Evolutionary conservation across 2,888 invertebrate species (phyloP).

Genomic region (Eilema sororculum): DNA sequence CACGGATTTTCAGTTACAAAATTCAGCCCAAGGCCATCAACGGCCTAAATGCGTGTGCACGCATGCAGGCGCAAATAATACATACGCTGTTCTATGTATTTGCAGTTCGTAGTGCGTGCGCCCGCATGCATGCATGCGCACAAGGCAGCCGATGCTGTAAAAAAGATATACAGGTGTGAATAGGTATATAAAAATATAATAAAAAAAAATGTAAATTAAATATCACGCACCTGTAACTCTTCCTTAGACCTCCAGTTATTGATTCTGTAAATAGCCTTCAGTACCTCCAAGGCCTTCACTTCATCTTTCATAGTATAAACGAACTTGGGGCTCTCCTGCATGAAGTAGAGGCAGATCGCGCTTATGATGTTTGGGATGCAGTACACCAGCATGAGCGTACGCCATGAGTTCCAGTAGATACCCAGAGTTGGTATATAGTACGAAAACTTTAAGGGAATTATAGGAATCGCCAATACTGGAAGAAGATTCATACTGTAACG

Average conservation of each 20-base stretch:
- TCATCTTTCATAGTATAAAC: conserved; percentile 87
- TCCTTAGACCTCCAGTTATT: conserved; percentile 59
- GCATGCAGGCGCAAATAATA: no score
- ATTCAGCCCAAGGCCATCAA: background rate
- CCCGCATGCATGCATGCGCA: no score
- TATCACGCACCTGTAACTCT: conserved; percentile 59
- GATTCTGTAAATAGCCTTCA: conserved; percentile 66
- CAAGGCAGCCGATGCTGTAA: no score
- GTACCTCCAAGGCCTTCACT: conserved; percentile 82
- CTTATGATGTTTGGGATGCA: conserved; percentile 88
- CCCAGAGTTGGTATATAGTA: conserved; percentile 70
- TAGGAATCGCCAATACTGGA: conserved; percentile 88
- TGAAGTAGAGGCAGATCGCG: conserved; percentile 82
- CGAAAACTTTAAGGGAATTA: conserved; percentile 87
- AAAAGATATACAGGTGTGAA: background rate
- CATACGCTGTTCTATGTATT: no score
- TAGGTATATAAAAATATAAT: background rate
- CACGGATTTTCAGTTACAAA: background rate
- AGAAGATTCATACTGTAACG: conserved; percentile 21
- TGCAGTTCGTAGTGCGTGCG: no score
- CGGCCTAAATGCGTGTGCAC: no score
- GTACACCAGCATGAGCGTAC: conserved; percentile 89
- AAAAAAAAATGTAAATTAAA: background rate
- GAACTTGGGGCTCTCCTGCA: conserved; percentile 93
- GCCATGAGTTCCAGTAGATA: conserved; percentile 90